Evolutionary conservation across 1,140 invertebrate genomes (phyloP).

Genomic region (Eciton burchellii): DNA sequence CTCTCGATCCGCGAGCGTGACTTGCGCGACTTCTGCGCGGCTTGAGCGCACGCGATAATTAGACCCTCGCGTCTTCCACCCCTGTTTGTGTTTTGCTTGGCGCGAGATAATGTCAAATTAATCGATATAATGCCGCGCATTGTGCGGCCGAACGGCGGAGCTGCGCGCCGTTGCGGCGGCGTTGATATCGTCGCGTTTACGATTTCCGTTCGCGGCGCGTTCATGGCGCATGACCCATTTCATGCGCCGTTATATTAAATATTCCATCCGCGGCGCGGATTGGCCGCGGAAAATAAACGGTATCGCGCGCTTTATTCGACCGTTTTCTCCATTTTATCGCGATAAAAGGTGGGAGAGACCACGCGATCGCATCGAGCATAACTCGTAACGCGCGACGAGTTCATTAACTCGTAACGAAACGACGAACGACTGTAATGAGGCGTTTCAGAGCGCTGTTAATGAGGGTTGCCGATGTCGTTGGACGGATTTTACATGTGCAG

Average conservation of each 20-base stretch:
- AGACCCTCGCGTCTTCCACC: constrained; percentile 17
- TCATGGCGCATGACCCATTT: constrained; percentile 37
- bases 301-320: neutral
- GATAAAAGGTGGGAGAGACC: neutral
- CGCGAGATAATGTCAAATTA: constrained; percentile 57
- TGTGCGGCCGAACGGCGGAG: constrained; percentile 11
- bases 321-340: neutral
- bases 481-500: neutral
- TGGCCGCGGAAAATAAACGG: neutral
- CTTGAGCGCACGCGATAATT: constrained; percentile 47
- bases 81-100: constrained; percentile 52
- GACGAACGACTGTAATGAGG: neutral
- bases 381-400: neutral
- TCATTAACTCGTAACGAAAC: neutral
- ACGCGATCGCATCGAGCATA: neutral
- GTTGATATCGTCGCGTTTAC: neutral
- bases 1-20: constrained; percentile 14
- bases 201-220: constrained; percentile 14
- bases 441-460: constrained; percentile 14
- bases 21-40: constrained; percentile 63
- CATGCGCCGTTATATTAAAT: neutral
- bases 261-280: neutral
- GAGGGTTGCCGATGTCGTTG: constrained; percentile 10
- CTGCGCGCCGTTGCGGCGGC: neutral
- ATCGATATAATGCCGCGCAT: constrained; percentile 64